phyloP scores from a whole-genome alignment of 2,113 vertebrate genomes.

The Ammospiza caudacuta region DNA sequence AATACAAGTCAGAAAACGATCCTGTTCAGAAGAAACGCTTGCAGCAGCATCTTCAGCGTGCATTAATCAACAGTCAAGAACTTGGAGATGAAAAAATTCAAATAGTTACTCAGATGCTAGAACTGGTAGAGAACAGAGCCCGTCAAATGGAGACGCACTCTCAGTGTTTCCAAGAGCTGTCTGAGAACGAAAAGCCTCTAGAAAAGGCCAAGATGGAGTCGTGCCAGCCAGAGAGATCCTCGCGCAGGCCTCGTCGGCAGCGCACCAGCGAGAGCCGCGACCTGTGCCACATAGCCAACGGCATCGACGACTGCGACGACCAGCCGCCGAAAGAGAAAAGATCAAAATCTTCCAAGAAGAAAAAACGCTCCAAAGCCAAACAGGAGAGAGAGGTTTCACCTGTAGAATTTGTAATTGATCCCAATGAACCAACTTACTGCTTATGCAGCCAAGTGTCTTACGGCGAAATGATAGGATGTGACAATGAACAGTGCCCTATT shows the following conservation, averaged over 20 bases:
- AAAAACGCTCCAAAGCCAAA: constrained; percentile 90
- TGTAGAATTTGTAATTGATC: constrained; percentile 91
- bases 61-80: constrained; percentile 94
- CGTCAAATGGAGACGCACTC: constrained; percentile 95
- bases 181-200: constrained; percentile 79
- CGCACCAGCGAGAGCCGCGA: constrained; percentile 94
- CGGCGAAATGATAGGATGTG: constrained; percentile 94
- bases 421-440: constrained; percentile 95
- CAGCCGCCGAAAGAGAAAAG: constrained; percentile 92
- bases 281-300: constrained; percentile 89
- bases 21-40: constrained; percentile 88
- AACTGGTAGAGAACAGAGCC: constrained; percentile 94
- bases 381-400: constrained; percentile 92
- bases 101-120: constrained; percentile 95
- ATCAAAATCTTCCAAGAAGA: constrained; percentile 94
- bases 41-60: constrained; percentile 92
- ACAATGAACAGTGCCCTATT: constrained; percentile 93
- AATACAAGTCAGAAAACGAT: constrained; percentile 91
- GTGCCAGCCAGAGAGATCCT: constrained; percentile 83
- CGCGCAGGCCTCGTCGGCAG: constrained; percentile 89
- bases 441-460: constrained; percentile 95
- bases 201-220: constrained; percentile 79
- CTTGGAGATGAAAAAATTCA: constrained; percentile 98
- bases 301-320: constrained; percentile 88
- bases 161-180: constrained; percentile 86